phyloP scores from a whole-genome alignment of 2,797 vertebrate genomes.

The Mus spretus region DNA sequence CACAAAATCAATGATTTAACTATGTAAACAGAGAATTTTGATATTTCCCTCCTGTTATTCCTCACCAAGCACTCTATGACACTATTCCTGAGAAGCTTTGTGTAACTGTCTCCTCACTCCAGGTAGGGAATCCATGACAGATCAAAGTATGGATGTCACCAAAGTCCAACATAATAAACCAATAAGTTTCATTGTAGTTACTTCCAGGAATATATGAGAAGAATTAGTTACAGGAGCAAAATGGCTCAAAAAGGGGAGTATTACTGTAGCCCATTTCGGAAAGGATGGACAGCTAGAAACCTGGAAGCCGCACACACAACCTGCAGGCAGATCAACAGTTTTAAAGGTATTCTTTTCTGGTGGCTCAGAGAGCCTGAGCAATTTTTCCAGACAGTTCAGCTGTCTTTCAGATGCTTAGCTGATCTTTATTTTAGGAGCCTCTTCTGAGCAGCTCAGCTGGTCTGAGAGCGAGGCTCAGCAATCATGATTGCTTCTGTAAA shows the following conservation, averaged over 20 bases:
- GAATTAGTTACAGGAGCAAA: not conserved
- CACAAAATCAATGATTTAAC: not conserved
- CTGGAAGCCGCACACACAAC: too few relatives aligned
- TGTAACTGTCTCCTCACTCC: not conserved
- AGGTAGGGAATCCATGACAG: not conserved
- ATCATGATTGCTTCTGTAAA: not conserved
- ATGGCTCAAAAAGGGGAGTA: not conserved
- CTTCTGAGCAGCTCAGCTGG: not conserved
- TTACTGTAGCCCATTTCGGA: not conserved
- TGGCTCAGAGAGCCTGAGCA: too few relatives aligned
- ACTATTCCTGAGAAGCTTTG: not conserved
- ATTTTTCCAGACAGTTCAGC: not conserved
- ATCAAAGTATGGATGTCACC: not conserved
- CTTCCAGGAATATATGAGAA: not conserved
- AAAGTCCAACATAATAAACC: not conserved
- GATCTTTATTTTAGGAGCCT: not conserved
- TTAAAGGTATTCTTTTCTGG: not conserved
- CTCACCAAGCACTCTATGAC: not conserved
- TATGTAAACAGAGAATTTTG: not conserved
- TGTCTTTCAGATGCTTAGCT: not conserved
- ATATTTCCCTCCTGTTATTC: not conserved
- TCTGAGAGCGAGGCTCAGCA: not conserved
- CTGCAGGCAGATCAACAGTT: not conserved
- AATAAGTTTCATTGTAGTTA: not conserved
- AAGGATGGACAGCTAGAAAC: not conserved